These are phyloP conservation scores for Cephalophus harveyi DNA, from an alignment of 2,113 vertebrate species.

Conservation along the genomic window DNA sequence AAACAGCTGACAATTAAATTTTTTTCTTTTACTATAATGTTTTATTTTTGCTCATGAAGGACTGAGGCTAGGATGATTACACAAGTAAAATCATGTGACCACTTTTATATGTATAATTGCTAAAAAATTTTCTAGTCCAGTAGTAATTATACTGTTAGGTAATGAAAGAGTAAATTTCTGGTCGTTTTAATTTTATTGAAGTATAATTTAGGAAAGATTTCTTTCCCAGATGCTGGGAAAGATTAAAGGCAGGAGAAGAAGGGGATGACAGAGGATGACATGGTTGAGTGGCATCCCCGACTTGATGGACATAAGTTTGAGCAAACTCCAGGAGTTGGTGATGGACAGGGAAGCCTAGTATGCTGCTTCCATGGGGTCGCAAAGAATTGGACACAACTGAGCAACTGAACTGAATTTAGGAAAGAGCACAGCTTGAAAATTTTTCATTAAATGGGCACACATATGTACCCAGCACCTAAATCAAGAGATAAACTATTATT, in stretches of 20 bases:
- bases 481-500: background rate
- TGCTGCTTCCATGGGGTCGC: background rate
- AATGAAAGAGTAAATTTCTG: slow-evolving; percentile 26
- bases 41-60: background rate
- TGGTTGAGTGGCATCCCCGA: background rate
- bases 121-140: background rate
- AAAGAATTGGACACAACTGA: background rate
- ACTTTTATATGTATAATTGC: background rate
- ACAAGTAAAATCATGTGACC: background rate
- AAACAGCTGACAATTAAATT: background rate
- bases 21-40: background rate
- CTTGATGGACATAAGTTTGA: background rate
- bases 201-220: background rate
- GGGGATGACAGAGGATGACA: background rate
- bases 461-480: background rate
- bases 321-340: background rate
- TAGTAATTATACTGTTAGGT: background rate
- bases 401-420: background rate
- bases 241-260: background rate
- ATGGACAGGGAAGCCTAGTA: background rate
- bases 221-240: background rate
- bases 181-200: slow-evolving; percentile 15
- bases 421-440: background rate
- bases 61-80: background rate
- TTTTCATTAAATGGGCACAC: background rate